These are phyloP conservation scores for Onychostoma macrolepis DNA, from an alignment of 2,113 vertebrate species.

Conservation along the genomic window DNA sequence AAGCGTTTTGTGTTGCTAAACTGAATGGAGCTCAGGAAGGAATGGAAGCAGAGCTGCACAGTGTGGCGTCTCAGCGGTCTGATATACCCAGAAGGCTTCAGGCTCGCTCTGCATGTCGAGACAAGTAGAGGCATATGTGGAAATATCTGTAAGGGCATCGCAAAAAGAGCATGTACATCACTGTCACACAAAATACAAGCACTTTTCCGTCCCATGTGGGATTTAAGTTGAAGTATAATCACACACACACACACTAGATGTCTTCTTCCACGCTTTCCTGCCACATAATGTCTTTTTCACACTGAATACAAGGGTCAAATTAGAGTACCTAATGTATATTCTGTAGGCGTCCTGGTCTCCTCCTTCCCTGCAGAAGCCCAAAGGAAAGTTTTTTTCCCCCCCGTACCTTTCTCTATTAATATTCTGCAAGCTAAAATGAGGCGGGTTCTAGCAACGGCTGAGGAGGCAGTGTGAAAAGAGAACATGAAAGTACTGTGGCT, in stretches of 20 bases:
- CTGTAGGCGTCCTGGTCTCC: constrained; percentile 40
- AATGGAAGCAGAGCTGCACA: constrained; percentile 3
- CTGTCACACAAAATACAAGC: constrained; percentile 13
- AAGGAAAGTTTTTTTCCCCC: constrained; percentile 14
- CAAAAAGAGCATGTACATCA: not conserved
- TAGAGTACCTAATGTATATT: constrained; percentile 47
- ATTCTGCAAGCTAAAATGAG: constrained; percentile 45
- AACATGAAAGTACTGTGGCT: constrained; percentile 33
- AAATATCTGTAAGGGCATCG: not conserved
- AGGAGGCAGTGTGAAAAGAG: constrained; percentile 28
- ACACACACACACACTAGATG: not conserved
- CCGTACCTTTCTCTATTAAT: constrained; percentile 44
- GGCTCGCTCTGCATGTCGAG: not conserved
- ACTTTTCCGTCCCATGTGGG: not conserved
- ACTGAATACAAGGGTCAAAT: constrained; percentile 48
- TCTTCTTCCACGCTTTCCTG: not conserved
- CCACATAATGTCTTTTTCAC: constrained; percentile 35
- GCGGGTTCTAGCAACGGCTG: constrained; percentile 26
- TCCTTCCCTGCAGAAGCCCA: constrained; percentile 29
- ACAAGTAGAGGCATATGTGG: not conserved
- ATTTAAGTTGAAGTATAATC: not conserved
- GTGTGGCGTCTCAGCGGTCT: not conserved
- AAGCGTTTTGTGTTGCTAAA: constrained; percentile 55
- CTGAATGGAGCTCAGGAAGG: constrained; percentile 55
- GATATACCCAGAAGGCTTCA: constrained; percentile 27